Percentiles rank a stretch among this genome's conserved stretches.
These are phyloP conservation scores for Lathamus discolor DNA, from an alignment of 2,113 vertebrate species.

Conservation along the genomic window DNA sequence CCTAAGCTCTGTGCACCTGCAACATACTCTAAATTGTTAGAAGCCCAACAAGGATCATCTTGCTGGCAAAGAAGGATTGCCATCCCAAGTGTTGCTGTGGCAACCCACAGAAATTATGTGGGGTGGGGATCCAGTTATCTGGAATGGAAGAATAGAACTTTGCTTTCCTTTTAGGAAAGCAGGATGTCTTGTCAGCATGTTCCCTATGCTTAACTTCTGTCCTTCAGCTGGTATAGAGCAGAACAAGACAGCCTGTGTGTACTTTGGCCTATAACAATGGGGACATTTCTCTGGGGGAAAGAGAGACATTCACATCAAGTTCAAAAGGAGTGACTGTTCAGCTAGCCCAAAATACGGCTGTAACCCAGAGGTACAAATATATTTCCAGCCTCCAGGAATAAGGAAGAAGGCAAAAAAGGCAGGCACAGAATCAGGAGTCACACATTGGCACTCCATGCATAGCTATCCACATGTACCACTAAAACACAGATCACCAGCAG, in stretches of 20 bases:
- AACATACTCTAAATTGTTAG: not conserved
- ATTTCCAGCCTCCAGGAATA: not conserved
- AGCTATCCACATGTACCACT: not conserved
- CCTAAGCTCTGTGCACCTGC: not conserved
- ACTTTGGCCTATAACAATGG: not conserved
- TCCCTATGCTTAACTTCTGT: conserved; percentile 18
- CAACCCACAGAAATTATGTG: not conserved
- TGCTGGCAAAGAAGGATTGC: not conserved
- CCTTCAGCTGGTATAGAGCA: not conserved
- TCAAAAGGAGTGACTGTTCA: not conserved
- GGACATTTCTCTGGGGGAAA: not conserved
- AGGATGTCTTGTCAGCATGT: not conserved
- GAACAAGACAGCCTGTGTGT: not conserved
- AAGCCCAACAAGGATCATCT: not conserved
- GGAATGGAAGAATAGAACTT: not conserved
- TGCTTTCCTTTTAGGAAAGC: not conserved
- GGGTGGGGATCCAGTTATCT: not conserved
- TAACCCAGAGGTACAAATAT: not conserved
- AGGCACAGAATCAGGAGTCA: not conserved
- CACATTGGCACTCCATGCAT: not conserved
- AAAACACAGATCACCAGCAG: not conserved
- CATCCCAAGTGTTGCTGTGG: not conserved
- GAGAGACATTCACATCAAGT: not conserved
- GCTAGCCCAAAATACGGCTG: not conserved
- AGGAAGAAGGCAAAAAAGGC: not conserved